Evolutionary conservation across 2,888 invertebrate species (phyloP).

Genomic region (Chrysotoxum bicinctum): DNA sequence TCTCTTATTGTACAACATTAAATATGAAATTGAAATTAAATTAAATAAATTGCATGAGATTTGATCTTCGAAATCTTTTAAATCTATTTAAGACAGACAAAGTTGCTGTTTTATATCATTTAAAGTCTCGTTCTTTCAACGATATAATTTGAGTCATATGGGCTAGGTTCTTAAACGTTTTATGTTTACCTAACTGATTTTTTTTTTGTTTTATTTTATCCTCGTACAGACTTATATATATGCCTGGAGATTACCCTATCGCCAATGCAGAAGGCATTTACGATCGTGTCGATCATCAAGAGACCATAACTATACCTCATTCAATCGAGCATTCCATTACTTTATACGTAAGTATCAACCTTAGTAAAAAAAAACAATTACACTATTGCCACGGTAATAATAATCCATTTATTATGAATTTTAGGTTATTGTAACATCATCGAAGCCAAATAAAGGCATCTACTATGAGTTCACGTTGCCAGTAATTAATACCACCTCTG

Average conservation of each 20-base stretch:
- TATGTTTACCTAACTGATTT: background rate
- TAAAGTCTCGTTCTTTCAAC: too few relatives aligned
- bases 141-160: too few relatives aligned
- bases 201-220: background rate
- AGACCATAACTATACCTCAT: constrained; percentile 90
- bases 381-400: background rate
- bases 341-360: constrained; percentile 86
- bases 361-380: background rate
- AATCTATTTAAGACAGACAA: too few relatives aligned
- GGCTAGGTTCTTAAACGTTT: too few relatives aligned
- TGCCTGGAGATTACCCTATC: constrained; percentile 91
- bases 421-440: constrained; percentile 88
- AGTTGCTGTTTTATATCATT: too few relatives aligned
- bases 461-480: constrained; percentile 89
- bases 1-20: too few relatives aligned
- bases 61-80: too few relatives aligned
- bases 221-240: constrained; percentile 84
- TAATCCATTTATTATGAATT: constrained; percentile 60
- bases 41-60: too few relatives aligned
- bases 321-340: constrained; percentile 91
- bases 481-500: constrained; percentile 83
- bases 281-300: constrained; percentile 89
- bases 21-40: too few relatives aligned
- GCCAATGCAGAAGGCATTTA: constrained; percentile 91
- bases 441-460: constrained; percentile 90